These are phyloP conservation scores for Sakesphorus luctuosus DNA, from an alignment of 2,113 vertebrate genomes.

Conservation along the genomic window DNA sequence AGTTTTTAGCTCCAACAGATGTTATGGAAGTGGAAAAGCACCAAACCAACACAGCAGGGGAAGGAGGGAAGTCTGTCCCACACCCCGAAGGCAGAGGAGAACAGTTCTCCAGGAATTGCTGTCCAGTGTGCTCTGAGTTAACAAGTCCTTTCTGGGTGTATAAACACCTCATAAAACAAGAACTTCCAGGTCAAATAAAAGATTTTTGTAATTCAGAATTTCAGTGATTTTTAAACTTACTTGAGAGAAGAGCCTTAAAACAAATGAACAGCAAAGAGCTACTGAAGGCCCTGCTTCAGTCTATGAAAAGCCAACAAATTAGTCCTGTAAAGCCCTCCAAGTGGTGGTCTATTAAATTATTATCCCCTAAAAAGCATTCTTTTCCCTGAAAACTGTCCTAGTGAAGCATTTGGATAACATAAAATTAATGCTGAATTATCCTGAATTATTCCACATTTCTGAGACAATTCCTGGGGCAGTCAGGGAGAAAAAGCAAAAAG, in stretches of 20 bases:
- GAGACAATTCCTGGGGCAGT: neutral
- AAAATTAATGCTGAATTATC: neutral
- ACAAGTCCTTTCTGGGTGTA: neutral
- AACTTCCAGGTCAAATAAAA: neutral
- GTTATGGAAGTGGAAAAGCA: neutral
- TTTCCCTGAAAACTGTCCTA: neutral
- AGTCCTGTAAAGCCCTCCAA: neutral
- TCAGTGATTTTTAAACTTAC: neutral
- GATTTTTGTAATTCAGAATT: neutral
- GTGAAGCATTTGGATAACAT: neutral
- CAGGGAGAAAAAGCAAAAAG: neutral
- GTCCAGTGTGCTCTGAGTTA: neutral
- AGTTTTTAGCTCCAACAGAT: neutral
- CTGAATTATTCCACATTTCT: neutral
- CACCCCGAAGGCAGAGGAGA: neutral
- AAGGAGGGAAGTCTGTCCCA: neutral
- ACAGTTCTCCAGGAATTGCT: neutral
- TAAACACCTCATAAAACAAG: neutral
- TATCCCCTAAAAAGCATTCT: neutral
- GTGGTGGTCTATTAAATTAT: neutral
- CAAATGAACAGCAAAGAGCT: neutral
- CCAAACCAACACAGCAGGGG: neutral
- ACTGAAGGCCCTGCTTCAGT: neutral
- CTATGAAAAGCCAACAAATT: neutral
- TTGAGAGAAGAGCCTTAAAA: neutral